phyloP scores from a whole-genome alignment of 2,113 vertebrate genomes.

The Ptilonorhynchus violaceus region DNA sequence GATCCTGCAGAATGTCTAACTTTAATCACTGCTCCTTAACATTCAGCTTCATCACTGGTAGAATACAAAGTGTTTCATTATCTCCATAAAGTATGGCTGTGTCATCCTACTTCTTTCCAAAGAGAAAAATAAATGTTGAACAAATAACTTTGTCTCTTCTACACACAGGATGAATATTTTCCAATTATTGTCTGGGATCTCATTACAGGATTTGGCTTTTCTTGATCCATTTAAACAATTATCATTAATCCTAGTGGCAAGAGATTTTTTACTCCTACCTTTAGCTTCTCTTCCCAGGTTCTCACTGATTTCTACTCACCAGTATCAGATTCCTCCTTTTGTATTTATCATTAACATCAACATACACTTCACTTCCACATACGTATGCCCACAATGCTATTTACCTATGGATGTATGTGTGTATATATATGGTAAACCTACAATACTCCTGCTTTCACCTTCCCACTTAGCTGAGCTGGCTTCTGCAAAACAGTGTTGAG shows the following conservation, averaged over 20 bases:
- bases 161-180: neutral
- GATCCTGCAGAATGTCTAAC: slow-evolving; percentile 59
- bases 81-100: neutral
- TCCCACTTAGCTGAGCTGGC: neutral
- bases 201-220: neutral
- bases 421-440: neutral
- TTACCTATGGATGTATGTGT: neutral
- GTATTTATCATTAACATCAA: neutral
- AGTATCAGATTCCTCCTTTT: neutral
- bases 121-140: slow-evolving; percentile 7
- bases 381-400: neutral
- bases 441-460: neutral
- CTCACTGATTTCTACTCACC: neutral
- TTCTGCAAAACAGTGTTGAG: neutral
- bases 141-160: neutral
- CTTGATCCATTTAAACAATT: neutral
- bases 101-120: slow-evolving; percentile 28
- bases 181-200: neutral
- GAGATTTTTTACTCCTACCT: neutral
- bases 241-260: neutral
- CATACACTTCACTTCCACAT: neutral
- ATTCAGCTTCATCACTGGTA: neutral
- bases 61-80: slow-evolving; percentile 29
- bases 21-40: slow-evolving; percentile 43
- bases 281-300: neutral